Evolutionary conservation across 1,140 invertebrate species (phyloP).

Genomic region (Drosophila quadrilineata): DNA sequence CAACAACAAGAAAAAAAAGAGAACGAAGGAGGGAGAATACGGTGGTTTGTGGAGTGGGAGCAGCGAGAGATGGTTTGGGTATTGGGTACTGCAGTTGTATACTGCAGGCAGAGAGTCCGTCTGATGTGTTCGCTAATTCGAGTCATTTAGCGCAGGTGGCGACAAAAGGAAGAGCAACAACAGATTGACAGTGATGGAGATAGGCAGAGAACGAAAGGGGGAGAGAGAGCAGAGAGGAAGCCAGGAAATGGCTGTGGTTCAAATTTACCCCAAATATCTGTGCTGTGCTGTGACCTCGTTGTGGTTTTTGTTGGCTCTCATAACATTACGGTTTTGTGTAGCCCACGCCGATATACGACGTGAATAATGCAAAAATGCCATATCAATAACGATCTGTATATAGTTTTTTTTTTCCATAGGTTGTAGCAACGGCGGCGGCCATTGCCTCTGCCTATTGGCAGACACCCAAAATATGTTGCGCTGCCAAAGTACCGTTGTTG

Average conservation of each 20-base stretch:
- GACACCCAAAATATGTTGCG: slow-evolving; percentile 18
- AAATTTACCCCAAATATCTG: slow-evolving; percentile 60
- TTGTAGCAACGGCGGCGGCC: no score
- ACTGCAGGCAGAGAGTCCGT: slow-evolving; percentile 6
- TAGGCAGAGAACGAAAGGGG: slow-evolving; percentile 68
- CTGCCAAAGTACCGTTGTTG: no score
- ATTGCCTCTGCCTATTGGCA: slow-evolving; percentile 25
- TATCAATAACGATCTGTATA: slow-evolving; percentile 33
- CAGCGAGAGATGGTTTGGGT: no score
- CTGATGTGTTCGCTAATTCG: slow-evolving; percentile 63
- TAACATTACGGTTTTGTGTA: not conserved
- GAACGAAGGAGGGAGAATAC: not conserved
- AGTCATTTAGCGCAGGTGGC: slow-evolving; percentile 74
- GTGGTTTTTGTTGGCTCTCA: no score
- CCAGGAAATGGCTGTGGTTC: slow-evolving; percentile 62
- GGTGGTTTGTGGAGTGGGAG: no score
- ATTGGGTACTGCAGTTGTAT: no score
- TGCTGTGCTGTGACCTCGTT: slow-evolving; percentile 57
- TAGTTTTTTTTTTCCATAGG: slow-evolving; percentile 11
- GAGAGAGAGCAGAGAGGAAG: no score
- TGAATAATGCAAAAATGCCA: slow-evolving; percentile 29
- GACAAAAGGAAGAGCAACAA: slow-evolving; percentile 58
- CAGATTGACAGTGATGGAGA: slow-evolving; percentile 67
- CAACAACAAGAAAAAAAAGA: not conserved
- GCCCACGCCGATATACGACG: no score